phyloP scores from a whole-genome alignment of 2,113 vertebrate genomes.

The Scytalopus superciliaris region DNA sequence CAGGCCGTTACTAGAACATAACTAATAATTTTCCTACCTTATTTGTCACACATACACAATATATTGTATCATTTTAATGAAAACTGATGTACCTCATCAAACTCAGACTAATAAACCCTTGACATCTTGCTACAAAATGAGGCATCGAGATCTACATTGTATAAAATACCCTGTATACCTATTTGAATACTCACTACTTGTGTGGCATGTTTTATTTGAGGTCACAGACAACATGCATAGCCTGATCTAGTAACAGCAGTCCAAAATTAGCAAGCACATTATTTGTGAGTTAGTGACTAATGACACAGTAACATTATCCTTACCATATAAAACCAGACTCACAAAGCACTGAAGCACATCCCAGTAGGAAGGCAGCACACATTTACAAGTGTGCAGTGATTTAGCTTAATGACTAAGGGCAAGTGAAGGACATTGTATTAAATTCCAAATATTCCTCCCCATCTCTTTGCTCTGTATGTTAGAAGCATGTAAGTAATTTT shows the following conservation, averaged over 20 bases:
- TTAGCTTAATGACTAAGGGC: not conserved
- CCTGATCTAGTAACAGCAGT: not conserved
- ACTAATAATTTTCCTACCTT: not conserved
- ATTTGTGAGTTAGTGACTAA: not conserved
- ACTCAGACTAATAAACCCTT: not conserved
- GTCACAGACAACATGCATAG: not conserved
- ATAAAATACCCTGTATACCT: not conserved
- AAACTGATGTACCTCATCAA: not conserved
- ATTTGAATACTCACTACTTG: not conserved
- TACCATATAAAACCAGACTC: not conserved
- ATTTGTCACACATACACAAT: not conserved
- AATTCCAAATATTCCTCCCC: not conserved
- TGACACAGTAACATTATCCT: not conserved
- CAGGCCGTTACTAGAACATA: not conserved
- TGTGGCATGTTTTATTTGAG: not conserved
- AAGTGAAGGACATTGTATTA: not conserved
- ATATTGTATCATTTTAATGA: not conserved
- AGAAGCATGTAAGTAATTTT: not conserved
- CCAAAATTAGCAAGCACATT: not conserved
- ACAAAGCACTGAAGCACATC: not conserved
- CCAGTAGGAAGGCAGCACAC: not conserved
- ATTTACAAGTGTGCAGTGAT: not conserved
- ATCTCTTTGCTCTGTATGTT: not conserved
- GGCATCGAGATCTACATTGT: accelerated
- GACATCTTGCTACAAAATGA: not conserved